phyloP scores from a whole-genome alignment of 2,888 invertebrate genomes.

The Plebejus melissa region DNA sequence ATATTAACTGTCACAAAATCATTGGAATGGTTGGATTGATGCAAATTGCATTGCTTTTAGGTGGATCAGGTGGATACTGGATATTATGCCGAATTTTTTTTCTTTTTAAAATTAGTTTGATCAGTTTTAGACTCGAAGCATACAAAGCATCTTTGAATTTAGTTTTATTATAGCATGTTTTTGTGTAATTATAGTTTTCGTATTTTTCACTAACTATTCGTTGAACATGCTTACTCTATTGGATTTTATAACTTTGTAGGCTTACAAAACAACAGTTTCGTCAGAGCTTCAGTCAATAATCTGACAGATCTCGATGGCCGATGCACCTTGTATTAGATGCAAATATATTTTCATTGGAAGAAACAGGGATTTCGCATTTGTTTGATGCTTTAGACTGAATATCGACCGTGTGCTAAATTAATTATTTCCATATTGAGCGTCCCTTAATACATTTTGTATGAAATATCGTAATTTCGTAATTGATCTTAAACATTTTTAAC shows the following conservation, averaged over 20 bases:
- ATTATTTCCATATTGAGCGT: slow-evolving; percentile 37
- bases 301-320: background rate
- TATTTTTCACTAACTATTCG: background rate
- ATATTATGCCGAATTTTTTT: no score
- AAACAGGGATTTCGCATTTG: slow-evolving; percentile 60
- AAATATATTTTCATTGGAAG: background rate
- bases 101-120: no score
- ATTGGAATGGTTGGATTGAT: background rate
- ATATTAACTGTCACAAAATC: background rate
- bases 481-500: background rate
- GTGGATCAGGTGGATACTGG: no score
- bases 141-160: background rate
- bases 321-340: background rate
- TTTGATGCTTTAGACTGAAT: slow-evolving; percentile 59
- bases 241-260: no score
- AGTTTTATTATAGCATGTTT: background rate
- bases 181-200: background rate
- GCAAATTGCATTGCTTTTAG: background rate
- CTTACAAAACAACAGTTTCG: no score
- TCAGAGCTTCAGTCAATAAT: no score
- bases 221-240: no score
- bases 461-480: background rate
- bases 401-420: slow-evolving; percentile 62
- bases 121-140: background rate
- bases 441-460: slow-evolving; percentile 27